Conservation (phyloP, 2,797 vertebrate species). For the Dromococcyx pavoninus region DNA sequence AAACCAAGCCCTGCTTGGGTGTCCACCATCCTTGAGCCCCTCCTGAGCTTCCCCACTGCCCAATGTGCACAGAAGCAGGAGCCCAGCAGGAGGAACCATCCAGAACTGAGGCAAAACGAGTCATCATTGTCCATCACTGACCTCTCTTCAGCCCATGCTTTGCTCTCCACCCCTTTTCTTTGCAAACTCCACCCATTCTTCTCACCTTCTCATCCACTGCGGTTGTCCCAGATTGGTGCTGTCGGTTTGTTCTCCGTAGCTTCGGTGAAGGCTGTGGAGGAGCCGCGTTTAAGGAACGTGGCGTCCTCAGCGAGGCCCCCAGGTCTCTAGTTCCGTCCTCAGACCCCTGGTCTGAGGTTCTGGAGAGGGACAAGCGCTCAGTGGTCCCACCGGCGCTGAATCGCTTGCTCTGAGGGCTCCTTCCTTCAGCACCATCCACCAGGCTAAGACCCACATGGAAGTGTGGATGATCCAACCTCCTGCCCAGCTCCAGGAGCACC, state of each 20-base stretch:
- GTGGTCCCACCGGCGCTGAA: rapidly evolving
- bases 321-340: neutral
- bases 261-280: rapidly evolving
- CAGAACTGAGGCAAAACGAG: neutral
- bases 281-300: rapidly evolving
- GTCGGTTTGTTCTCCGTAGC: rapidly evolving
- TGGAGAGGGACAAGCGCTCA: rapidly evolving
- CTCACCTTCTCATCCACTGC: neutral
- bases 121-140: too few species aligned
- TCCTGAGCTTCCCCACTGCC: neutral
- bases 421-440: rapidly evolving
- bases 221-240: neutral
- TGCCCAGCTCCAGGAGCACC: neutral
- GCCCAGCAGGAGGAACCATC: neutral
- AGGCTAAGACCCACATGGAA: neutral
- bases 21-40: rapidly evolving
- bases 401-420: neutral
- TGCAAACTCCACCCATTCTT: neutral
- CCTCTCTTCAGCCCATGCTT: neutral
- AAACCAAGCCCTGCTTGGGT: neutral
- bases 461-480: too few species aligned
- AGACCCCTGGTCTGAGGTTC: neutral
- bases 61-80: neutral
- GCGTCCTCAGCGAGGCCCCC: too few species aligned
- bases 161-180: neutral